Evolutionary conservation across 2,797 vertebrate genomes (phyloP).

Genomic region (Aldrovandia affinis): DNA sequence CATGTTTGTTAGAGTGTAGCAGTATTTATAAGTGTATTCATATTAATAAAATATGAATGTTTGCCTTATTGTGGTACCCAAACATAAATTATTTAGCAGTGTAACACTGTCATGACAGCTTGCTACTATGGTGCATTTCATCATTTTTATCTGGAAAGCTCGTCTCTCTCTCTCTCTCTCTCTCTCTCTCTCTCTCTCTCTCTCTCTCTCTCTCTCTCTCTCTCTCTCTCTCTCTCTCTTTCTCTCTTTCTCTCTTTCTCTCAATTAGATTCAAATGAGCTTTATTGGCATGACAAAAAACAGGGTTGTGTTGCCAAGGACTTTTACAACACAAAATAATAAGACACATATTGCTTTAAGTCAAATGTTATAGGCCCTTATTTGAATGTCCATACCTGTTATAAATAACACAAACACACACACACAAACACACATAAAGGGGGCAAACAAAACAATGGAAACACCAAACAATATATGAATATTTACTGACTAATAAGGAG

Average conservation of each 20-base stretch:
- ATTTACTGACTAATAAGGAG: no score
- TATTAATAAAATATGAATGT: no score
- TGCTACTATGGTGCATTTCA: background rate
- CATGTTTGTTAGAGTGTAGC: no score
- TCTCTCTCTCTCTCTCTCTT: background rate
- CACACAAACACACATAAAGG: no score
- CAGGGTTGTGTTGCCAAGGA: background rate
- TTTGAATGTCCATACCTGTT: background rate
- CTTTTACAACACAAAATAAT: background rate
- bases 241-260: no score
- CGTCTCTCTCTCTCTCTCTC: background rate
- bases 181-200: background rate
- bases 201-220: background rate
- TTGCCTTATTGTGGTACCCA: background rate
- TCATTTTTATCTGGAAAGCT: background rate
- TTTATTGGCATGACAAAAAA: background rate
- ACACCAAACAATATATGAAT: no score
- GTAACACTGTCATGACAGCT: background rate
- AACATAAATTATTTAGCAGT: background rate
- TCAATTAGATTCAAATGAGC: background rate
- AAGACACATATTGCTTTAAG: background rate
- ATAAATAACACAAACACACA: no score
- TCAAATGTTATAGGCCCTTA: background rate
- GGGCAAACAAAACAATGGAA: no score
- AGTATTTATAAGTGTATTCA: no score